These are phyloP conservation scores for Hyperoplus immaculatus DNA, from an alignment of 2,797 vertebrate genomes.

Conservation along the genomic window DNA sequence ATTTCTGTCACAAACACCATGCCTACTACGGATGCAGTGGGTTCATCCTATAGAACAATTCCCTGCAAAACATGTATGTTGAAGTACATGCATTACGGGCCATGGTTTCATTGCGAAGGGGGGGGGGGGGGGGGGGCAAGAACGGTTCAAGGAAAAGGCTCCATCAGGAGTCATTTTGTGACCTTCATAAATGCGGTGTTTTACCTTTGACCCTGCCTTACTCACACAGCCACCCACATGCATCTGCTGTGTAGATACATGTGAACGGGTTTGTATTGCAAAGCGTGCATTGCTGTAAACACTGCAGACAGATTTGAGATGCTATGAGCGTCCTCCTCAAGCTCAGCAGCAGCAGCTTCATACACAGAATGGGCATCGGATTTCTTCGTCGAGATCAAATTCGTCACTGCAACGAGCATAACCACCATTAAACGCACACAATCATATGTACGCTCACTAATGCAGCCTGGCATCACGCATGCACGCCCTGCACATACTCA, in stretches of 20 bases:
- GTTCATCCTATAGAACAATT: background rate
- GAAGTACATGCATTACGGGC: background rate
- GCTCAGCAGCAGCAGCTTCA: conserved; percentile 50
- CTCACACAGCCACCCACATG: background rate
- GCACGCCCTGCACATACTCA: conserved; percentile 19
- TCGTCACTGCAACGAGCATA: conserved; percentile 47
- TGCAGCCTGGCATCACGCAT: conserved; percentile 29
- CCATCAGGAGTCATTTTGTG: conserved; percentile 18
- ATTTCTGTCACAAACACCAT: background rate
- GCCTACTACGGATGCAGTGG: background rate
- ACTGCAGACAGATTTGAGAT: conserved; percentile 47
- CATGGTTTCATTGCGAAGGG: background rate
- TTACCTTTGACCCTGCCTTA: conserved; percentile 28
- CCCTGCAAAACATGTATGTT: conserved; percentile 16
- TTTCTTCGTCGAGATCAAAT: conserved; percentile 52
- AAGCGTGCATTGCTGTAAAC: conserved; percentile 30
- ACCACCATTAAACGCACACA: conserved; percentile 38
- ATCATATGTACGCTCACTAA: background rate
- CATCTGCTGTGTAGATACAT: background rate
- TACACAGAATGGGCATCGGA: conserved; percentile 45
- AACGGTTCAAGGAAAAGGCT: conserved; percentile 49
- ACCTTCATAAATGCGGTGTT: conserved; percentile 17
- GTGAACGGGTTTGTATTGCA: conserved; percentile 2
- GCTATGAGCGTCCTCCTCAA: conserved; percentile 42
- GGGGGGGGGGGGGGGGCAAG: conserved; percentile 26